phyloP scores from a whole-genome alignment of 2,797 vertebrate genomes.

The Hippopotamyrus pictus region DNA sequence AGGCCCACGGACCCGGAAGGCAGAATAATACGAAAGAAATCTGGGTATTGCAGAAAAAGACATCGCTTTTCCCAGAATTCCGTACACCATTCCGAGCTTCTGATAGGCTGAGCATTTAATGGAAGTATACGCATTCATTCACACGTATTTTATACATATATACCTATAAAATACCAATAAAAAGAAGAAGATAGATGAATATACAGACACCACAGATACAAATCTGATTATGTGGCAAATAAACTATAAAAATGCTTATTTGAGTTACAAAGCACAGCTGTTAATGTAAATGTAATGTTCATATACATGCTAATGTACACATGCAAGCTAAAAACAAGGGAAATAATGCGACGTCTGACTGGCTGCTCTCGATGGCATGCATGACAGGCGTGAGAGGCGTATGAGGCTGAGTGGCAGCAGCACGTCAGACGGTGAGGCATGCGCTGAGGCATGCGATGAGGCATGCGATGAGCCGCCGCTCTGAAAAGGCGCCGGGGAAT shows the following conservation, averaged over 20 bases:
- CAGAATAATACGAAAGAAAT: neutral
- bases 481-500: neutral
- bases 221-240: neutral
- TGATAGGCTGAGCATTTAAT: neutral
- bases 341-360: neutral
- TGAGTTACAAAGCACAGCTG: neutral
- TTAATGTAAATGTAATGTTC: neutral
- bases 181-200: neutral
- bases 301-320: neutral
- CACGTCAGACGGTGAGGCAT: too few relatives aligned
- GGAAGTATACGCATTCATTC: neutral
- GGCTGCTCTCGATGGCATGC: neutral
- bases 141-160: neutral
- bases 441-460: neutral
- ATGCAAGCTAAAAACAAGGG: neutral
- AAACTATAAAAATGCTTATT: neutral
- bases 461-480: neutral
- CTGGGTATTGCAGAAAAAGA: neutral
- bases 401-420: neutral
- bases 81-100: neutral
- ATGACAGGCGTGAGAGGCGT: neutral
- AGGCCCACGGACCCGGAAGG: slow-evolving; percentile 5
- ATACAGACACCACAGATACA: neutral
- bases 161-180: neutral
- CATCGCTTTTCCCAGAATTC: neutral